These are phyloP conservation scores for Papilio glaucus DNA, from an alignment of 1,140 invertebrate species.

Conservation along the genomic window DNA sequence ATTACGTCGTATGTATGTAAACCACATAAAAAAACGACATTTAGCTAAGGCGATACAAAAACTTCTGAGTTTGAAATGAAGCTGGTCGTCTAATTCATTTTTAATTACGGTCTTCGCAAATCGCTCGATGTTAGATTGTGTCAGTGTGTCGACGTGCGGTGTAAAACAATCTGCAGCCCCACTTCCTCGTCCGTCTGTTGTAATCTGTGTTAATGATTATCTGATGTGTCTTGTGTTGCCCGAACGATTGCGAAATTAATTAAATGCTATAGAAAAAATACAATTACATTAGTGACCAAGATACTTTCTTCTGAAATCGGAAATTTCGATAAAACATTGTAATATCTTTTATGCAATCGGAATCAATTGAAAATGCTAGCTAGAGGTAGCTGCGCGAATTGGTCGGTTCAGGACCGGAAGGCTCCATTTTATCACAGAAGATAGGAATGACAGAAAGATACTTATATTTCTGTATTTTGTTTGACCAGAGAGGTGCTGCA, in stretches of 20 bases:
- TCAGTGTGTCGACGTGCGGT: constrained; percentile 12
- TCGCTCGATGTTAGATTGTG: not conserved
- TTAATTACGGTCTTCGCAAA: constrained; percentile 3
- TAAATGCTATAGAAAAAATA: too few species aligned
- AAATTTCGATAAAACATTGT: too few species aligned
- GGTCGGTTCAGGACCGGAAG: too few species aligned
- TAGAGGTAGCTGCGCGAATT: too few species aligned
- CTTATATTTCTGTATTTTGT: too few species aligned
- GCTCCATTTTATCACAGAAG: too few species aligned
- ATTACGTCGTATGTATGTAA: not conserved
- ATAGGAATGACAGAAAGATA: too few species aligned
- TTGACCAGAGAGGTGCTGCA: too few species aligned
- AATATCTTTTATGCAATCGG: too few species aligned
- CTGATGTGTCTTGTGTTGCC: not conserved
- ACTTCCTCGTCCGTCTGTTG: not conserved
- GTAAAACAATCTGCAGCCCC: not conserved
- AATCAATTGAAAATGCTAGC: too few species aligned
- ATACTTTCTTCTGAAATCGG: too few species aligned
- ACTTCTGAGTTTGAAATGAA: constrained; percentile 16
- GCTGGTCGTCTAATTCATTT: constrained; percentile 8
- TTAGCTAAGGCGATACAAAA: not conserved
- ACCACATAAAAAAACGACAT: not conserved
- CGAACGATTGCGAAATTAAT: not conserved
- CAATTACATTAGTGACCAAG: too few species aligned
- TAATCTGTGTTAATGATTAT: constrained; percentile 8